Percentiles rank a stretch among this genome's conserved stretches.
Conservation (phyloP, 2,797 vertebrate species). For the Pyrrhura leucotis region DNA sequence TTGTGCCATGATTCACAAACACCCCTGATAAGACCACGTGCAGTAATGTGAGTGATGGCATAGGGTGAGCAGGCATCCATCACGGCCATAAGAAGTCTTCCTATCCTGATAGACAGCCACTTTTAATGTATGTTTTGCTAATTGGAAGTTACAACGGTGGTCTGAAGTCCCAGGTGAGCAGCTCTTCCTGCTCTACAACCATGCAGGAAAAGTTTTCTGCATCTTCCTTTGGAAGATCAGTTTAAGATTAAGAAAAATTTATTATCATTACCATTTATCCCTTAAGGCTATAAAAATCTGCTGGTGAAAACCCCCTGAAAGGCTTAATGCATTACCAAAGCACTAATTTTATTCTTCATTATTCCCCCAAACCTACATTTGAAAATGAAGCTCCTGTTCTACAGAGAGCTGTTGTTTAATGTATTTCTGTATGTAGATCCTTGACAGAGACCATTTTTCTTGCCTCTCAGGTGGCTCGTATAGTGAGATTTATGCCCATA, state of each 20-base stretch:
- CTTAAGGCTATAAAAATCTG: constrained; percentile 61
- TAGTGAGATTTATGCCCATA: constrained; percentile 69
- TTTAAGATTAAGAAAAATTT: constrained; percentile 59
- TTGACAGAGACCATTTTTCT: constrained; percentile 75
- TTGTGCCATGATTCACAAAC: background rate
- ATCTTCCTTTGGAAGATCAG: constrained; percentile 22
- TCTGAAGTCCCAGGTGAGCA: constrained; percentile 45
- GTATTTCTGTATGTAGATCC: constrained; percentile 70
- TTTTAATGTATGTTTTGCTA: constrained; percentile 52
- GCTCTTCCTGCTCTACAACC: background rate
- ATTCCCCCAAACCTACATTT: constrained; percentile 32
- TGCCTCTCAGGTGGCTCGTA: constrained; percentile 69
- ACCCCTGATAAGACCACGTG: background rate
- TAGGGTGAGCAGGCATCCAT: background rate
- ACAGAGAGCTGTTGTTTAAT: constrained; percentile 62
- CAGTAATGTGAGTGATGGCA: background rate
- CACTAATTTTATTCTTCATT: constrained; percentile 71
- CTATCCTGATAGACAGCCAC: background rate
- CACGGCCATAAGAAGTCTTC: background rate
- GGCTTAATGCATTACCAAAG: constrained; percentile 60
- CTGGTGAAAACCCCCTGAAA: background rate
- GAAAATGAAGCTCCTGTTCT: constrained; percentile 24
- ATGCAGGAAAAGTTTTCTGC: background rate
- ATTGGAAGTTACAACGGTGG: constrained; percentile 19
- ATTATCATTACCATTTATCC: constrained; percentile 47